Base-by-base conservation (phyloP, 2,797 vertebrate species). In the Poecilia wingei region DNA sequence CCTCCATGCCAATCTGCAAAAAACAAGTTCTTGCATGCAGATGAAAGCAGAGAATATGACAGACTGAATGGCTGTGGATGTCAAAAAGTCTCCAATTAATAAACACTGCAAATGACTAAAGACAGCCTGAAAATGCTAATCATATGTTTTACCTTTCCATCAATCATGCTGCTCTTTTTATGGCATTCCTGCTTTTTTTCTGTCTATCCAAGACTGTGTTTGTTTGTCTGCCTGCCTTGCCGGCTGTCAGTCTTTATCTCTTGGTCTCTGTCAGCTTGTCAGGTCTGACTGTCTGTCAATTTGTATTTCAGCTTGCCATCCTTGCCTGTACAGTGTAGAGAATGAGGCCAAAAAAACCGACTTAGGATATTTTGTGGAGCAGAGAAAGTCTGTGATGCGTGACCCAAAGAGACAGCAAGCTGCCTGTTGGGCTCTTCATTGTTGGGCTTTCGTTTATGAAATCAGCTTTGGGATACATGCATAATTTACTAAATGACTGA, bases 341-440 rank as follows among this genome's bases (percentile, higher is more conserved):
- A 86, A 84, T 70, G 86, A 90, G 85, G 86, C 86, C 39, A 20
- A 46, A 43, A 82, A 91, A 84, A 77, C 77, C 74, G 82, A 84
- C 86, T 76, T 84, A 85, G 84, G 87, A 80, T 91, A 89, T 86
- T 86, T 89, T 81, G 64, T 74, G 74, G 87, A 88, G 90, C 89
- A 53, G 82, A 80, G 79, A 86, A 82, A 91, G 87, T 86, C 83
- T 84, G 78, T 82, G 85, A 91, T 75, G 91, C 91, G 77, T 90
- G 90, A 91, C 88, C 86, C 57, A 71, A 46, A 75, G 43, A 18
- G 55, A 74, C 70, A 74, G 83, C 9, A 74, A 86, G 83, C 87
- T 91, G 89, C 93, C 92, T 90, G 83, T 79, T 77, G 66, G 84
- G 77, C 88, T 72, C 81, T 79, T 86, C 86, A 90, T 88, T 91